A percentile compares a stretch with the other conserved stretches of the same genome.
These are phyloP conservation scores for Tromatobia lineatoria DNA, from an alignment of 2,888 invertebrate genomes.

Conservation along the genomic window DNA sequence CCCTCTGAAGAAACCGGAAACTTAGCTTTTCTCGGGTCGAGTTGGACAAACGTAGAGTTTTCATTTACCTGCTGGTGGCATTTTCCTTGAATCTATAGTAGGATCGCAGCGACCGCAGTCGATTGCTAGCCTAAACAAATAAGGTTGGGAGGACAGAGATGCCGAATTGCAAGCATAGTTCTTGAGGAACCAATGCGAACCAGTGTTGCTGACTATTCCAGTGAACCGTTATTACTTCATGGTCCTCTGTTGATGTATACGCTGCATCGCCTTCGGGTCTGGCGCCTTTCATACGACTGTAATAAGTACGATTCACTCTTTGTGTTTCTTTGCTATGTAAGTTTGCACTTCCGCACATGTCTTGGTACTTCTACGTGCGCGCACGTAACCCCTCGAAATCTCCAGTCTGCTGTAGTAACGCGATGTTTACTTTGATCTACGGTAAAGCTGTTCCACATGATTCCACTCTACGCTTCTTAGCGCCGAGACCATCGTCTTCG, in stretches of 20 bases:
- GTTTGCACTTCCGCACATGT: conserved; percentile 45
- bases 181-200: conserved; percentile 31
- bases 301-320: conserved; percentile 25
- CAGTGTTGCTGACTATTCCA: conserved; percentile 15
- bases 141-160: conserved; percentile 24
- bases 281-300: conserved; percentile 22
- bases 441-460: conserved; percentile 27
- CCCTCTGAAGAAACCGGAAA: conserved; percentile 24
- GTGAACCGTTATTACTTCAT: conserved; percentile 14
- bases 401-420: conserved; percentile 14
- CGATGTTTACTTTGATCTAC: conserved; percentile 55
- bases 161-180: conserved; percentile 33
- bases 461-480: neutral
- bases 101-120: conserved; percentile 62
- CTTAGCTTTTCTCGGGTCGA: conserved; percentile 22
- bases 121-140: conserved; percentile 69
- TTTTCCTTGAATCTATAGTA: conserved; percentile 17
- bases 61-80: conserved; percentile 19
- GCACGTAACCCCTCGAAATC: neutral
- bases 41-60: conserved; percentile 29
- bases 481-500: conserved; percentile 31
- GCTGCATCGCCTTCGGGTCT: conserved; percentile 36
- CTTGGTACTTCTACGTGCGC: conserved; percentile 8
- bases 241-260: neutral
- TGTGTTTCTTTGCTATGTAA: conserved; percentile 21